Evolutionary conservation across 1,140 invertebrate species (phyloP).

Genomic region (Tribolium madens): DNA sequence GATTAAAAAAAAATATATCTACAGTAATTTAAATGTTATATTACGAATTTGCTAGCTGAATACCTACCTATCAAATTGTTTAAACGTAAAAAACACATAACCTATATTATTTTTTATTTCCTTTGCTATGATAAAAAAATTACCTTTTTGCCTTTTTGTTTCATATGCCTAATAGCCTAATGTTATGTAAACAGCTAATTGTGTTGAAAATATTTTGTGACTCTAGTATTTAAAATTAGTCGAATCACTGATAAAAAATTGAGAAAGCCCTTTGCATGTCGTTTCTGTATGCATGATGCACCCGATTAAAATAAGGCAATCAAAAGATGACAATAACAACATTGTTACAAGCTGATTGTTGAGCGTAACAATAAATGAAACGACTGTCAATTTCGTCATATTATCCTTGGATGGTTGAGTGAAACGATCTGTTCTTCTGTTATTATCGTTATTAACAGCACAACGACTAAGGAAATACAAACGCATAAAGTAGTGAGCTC

Average conservation of each 20-base stretch:
- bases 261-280: slow-evolving; percentile 30
- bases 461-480: slow-evolving; percentile 9
- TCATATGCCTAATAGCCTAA: too few species aligned
- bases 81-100: too few species aligned
- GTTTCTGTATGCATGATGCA: slow-evolving; percentile 44
- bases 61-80: too few species aligned
- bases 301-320: slow-evolving; percentile 44
- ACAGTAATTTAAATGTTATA: too few species aligned
- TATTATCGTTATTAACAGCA: slow-evolving; percentile 1
- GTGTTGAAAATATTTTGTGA: too few species aligned
- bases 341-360: slow-evolving; percentile 46
- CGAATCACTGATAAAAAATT: background rate
- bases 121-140: too few species aligned
- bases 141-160: too few species aligned
- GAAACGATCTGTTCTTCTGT: slow-evolving; percentile 28
- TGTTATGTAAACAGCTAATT: too few species aligned
- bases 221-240: too few species aligned
- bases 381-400: slow-evolving; percentile 47
- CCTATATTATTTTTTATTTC: too few species aligned
- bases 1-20: too few species aligned
- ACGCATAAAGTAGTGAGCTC: background rate
- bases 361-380: slow-evolving; percentile 42
- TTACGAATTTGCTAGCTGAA: too few species aligned
- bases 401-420: slow-evolving; percentile 37
- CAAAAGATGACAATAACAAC: slow-evolving; percentile 48